phyloP scores from a whole-genome alignment of 2,888 invertebrate genomes.

The Drosophila demipolita region DNA sequence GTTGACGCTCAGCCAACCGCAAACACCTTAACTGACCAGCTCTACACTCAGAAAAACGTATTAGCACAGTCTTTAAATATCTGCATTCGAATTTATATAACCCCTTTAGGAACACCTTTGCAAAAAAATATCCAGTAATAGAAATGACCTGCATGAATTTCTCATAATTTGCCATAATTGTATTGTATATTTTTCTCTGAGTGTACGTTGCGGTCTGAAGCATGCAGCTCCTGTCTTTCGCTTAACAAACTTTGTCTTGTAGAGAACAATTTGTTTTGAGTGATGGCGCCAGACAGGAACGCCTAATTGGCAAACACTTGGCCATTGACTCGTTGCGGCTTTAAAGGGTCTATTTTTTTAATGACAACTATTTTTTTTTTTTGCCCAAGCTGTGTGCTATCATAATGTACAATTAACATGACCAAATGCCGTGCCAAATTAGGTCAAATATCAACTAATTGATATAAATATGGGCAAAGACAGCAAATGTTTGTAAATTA shows the following conservation, averaged over 20 bases:
- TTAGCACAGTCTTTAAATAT: neutral
- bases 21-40: slow-evolving; percentile 27
- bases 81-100: neutral
- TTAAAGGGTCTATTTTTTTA: slow-evolving; percentile 4
- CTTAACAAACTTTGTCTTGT: slow-evolving; percentile 4
- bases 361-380: neutral
- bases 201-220: slow-evolving; percentile 16
- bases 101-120: neutral
- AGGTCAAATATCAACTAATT: slow-evolving; percentile 73
- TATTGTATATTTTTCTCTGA: neutral
- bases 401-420: slow-evolving; percentile 54
- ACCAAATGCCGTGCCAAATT: slow-evolving; percentile 43
- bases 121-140: neutral
- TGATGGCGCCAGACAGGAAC: slow-evolving; percentile 35
- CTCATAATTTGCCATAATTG: neutral
- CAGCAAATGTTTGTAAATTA: slow-evolving; percentile 66
- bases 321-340: slow-evolving; percentile 28
- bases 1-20: slow-evolving; percentile 53
- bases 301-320: slow-evolving; percentile 12
- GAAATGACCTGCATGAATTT: neutral
- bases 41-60: neutral
- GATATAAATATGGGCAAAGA: slow-evolving; percentile 66
- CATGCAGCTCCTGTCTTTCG: slow-evolving; percentile 10
- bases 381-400: slow-evolving; percentile 14
- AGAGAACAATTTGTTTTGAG: slow-evolving; percentile 14